Evolutionary conservation across 1,140 invertebrate genomes (phyloP), one percentile per base, ranked within the genome.

Genomic region (Bombus pyrosoma): DNA sequence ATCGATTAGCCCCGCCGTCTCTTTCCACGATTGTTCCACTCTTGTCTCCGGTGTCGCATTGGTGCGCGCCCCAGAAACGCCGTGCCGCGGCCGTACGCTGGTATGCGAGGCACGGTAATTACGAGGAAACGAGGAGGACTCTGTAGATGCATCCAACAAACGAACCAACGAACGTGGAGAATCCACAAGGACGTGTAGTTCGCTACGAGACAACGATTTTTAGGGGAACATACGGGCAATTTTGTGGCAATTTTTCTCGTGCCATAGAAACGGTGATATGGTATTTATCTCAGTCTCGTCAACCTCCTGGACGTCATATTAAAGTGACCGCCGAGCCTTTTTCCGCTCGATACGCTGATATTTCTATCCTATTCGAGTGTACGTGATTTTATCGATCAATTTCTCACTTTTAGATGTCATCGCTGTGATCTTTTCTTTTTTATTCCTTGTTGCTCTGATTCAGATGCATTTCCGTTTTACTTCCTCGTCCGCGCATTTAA

Each of bases 81-180:
- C 75, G 72, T 25, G 59, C 28, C 59, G 59, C 28, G 9, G 9
- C 28, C 28, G 25, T 28, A 41, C 83, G 82, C 69, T 77, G 89
- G 82, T 91, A 90, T 90, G 86, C 89, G 79, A 90, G 83, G 66
- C 86, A 91, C 90, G 88, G 82, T 91, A 91, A 91, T 91, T 91
- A 86, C 86, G 78, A 86, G 84, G 81, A 89, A 89, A 79, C 86
- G 81, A 85, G 71, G 81, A 85, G 76, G 80, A 82, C 83, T 74
- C 77, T 62, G 81, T 81, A 72, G 83, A 79, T 81, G 81, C 66
- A 69, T 78, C 81, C 57, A 66, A 80, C 80, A 59, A 76, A 76
- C 75, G 80, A 53, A 64, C 84, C 80, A 78, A 81, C 78, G 62
- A 72, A 79, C 79, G 62, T 71, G 37, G 37, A 83, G 43, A 69